These are phyloP conservation scores for Erebia aethiops DNA, from an alignment of 2,888 invertebrate species.

Conservation along the genomic window DNA sequence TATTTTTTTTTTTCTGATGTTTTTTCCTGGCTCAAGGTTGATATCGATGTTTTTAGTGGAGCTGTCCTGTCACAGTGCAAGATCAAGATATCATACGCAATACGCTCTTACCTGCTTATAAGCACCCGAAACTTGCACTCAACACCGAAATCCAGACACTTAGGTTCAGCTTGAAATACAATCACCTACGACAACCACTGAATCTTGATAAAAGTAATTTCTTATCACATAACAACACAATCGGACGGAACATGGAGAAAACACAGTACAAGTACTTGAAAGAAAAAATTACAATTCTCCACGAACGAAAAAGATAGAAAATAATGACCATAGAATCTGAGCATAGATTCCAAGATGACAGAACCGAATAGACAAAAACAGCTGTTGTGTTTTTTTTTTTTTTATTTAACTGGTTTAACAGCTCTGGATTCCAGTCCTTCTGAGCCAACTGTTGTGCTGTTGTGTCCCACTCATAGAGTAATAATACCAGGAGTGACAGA, in stretches of 20 bases:
- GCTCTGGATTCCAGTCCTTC: too few relatives aligned
- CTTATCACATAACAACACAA: constrained; percentile 62
- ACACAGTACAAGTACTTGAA: constrained; percentile 53
- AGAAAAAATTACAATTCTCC: constrained; percentile 49
- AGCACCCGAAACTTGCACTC: constrained; percentile 43
- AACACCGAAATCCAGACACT: constrained; percentile 58
- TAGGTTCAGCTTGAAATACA: constrained; percentile 51
- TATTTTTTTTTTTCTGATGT: constrained; percentile 23
- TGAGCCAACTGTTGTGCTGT: too few relatives aligned
- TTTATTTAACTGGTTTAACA: too few relatives aligned
- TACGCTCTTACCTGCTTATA: constrained; percentile 63
- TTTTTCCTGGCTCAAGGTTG: constrained; percentile 66
- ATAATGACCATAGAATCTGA: background rate
- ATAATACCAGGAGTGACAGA: too few relatives aligned
- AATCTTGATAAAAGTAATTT: constrained; percentile 56
- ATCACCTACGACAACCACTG: constrained; percentile 47
- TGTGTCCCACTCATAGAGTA: too few relatives aligned
- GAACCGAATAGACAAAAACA: constrained; percentile 57
- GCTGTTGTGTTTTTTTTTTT: too few relatives aligned
- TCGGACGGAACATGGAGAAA: constrained; percentile 70
- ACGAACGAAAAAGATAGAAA: constrained; percentile 43
- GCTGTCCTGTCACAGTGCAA: constrained; percentile 65
- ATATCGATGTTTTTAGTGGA: constrained; percentile 60
- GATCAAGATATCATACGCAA: constrained; percentile 61
- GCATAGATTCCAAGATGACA: background rate